Conservation (phyloP, 2,113 vertebrate species). For the Microcebus lehilahytsara region DNA sequence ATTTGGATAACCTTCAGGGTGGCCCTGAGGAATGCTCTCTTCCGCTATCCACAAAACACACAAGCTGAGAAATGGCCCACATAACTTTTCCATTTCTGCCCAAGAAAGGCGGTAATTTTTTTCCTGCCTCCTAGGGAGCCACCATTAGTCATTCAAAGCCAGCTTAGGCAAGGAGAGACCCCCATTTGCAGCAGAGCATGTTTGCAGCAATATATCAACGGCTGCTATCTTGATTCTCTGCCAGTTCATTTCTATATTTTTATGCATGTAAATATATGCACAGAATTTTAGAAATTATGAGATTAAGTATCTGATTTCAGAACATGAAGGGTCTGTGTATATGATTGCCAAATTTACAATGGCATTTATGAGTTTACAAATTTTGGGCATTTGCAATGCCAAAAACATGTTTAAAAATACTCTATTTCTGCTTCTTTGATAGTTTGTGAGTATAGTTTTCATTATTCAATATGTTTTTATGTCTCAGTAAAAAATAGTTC, state of each 20-base stretch:
- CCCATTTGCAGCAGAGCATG: neutral
- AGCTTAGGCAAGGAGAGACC: neutral
- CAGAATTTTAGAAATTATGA: constrained; percentile 31
- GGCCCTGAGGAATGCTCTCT: neutral
- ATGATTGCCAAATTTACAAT: neutral
- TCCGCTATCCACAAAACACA: constrained; percentile 3
- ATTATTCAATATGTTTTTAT: constrained; percentile 11
- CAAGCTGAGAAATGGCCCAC: constrained; percentile 7
- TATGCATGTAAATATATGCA: neutral
- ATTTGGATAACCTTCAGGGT: neutral
- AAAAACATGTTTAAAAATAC: neutral
- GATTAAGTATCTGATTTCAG: constrained; percentile 11
- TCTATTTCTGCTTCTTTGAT: constrained; percentile 23
- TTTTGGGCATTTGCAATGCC: neutral
- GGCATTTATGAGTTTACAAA: neutral
- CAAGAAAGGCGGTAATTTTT: neutral
- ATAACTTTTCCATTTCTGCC: neutral
- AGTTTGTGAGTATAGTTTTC: neutral
- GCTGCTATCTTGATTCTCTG: neutral
- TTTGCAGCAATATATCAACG: neutral
- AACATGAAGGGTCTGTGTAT: neutral
- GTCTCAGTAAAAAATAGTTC: constrained; percentile 12
- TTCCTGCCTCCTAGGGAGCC: neutral
- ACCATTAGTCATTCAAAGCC: neutral
- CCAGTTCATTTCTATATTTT: neutral